These are phyloP conservation scores for Podiceps cristatus DNA, from an alignment of 2,113 vertebrate genomes.

Conservation along the genomic window DNA sequence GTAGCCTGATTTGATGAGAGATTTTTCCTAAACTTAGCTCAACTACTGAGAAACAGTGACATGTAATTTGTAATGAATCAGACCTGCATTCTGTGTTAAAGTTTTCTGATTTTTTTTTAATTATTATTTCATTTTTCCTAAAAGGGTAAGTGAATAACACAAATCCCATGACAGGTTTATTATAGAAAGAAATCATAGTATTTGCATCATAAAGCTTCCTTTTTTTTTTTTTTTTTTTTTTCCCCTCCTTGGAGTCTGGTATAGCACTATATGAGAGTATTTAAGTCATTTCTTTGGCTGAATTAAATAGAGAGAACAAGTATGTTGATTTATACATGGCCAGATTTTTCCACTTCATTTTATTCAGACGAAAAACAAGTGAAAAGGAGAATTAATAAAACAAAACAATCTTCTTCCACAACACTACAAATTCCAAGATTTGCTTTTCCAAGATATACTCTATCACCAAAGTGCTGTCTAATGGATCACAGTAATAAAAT, in stretches of 20 bases:
- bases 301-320: not conserved
- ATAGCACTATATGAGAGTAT: constrained; percentile 3
- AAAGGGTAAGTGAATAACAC: constrained; percentile 38
- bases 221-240: not conserved
- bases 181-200: constrained; percentile 23
- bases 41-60: not conserved
- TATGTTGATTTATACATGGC: constrained; percentile 2
- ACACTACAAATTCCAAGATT: constrained; percentile 9
- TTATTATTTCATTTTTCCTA: constrained; percentile 18
- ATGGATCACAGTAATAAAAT: constrained; percentile 44
- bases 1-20: not conserved
- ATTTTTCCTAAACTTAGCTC: not conserved
- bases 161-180: constrained; percentile 14
- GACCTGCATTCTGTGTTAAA: not conserved
- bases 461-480: constrained; percentile 37
- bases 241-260: not conserved
- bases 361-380: constrained; percentile 28
- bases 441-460: not conserved
- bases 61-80: not conserved
- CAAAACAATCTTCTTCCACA: not conserved
- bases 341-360: constrained; percentile 4
- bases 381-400: constrained; percentile 37
- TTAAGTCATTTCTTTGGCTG: constrained; percentile 4
- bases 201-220: constrained; percentile 5
- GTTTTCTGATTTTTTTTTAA: not conserved